Evolutionary conservation across 2,797 vertebrate genomes (phyloP), one percentile per base, ranked within the genome.

Genomic region (Tenualosa ilisha): DNA sequence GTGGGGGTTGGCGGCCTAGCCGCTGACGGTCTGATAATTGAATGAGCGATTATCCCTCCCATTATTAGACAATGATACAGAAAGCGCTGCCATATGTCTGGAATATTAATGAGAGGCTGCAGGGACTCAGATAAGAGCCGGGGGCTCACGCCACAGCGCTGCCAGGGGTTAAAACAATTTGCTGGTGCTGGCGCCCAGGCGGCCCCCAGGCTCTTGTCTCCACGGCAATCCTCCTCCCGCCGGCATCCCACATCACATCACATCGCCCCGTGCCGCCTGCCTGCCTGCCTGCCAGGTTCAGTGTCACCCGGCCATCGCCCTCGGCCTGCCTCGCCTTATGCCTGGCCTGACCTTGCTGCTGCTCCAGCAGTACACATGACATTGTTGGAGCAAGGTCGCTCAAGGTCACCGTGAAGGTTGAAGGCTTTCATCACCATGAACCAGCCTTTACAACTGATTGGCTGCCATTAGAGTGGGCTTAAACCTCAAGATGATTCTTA

Each of bases 31-130:
- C 96, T 95, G 97, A 99, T 98, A 98, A 97, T 96, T 96, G 97
- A 97, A 98, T 99, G 98, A 99, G 94, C 96, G 97, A 99, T 99
- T 99, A 98, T 98, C 95, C 97, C 92, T 96, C 96, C 94, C 96
- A 97, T 97, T 98, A 99, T 97, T 97, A 96, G 97, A 98, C 97
- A 97, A 96, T 97, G 98, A 99, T 96, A 97, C 96, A 97, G 96
- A 95, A 96, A 96, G 96, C 94, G 94, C 93, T 94, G 96, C 97
- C 95, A 95, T 96, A 96, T 95, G 96, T 97, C 95, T 93, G 92
- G 98, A 98, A 99, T 99, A 99, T 98, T 99, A 98, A 99, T 98
- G 97, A 99, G 97, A 94, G 96, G 97, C 98, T 99, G 98, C 96
- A 94, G 93, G 92, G 91, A 95, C 96, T 87, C 91, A 97, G 98